Conservation (phyloP, 2,113 vertebrate genomes). For the Python bivittatus region DNA sequence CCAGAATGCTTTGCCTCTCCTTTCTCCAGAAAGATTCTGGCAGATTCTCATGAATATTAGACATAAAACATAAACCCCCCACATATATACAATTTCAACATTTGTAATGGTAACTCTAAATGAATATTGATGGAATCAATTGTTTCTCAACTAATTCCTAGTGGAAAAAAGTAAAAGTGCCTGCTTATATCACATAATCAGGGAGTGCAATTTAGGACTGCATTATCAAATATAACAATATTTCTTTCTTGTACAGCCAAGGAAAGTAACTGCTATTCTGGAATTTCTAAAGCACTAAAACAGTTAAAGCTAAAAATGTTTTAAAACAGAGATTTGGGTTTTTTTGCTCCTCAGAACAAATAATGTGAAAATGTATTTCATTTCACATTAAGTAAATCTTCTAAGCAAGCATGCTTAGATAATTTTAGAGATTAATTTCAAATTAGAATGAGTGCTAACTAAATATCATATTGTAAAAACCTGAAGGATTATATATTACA, state of each 20-base stretch:
- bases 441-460: neutral
- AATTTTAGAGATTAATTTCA: neutral
- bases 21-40: neutral
- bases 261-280: neutral
- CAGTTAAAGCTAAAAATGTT: neutral
- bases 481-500: neutral
- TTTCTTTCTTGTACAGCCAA: neutral
- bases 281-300: neutral
- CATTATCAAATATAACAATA: neutral
- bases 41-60: neutral
- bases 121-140: neutral
- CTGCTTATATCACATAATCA: neutral
- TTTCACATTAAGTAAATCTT: slow-evolving; percentile 5
- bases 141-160: neutral
- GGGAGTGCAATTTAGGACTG: neutral
- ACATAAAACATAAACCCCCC: neutral
- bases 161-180: neutral
- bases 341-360: neutral
- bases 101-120: neutral
- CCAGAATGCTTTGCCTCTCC: neutral
- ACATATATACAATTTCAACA: neutral
- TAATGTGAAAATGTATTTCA: neutral
- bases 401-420: slow-evolving; percentile 3
- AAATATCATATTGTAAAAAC: slow-evolving; percentile 10
- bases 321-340: neutral